These are phyloP conservation scores for Chroicocephalus ridibundus DNA, from an alignment of 2,113 vertebrate genomes.

Conservation along the genomic window DNA sequence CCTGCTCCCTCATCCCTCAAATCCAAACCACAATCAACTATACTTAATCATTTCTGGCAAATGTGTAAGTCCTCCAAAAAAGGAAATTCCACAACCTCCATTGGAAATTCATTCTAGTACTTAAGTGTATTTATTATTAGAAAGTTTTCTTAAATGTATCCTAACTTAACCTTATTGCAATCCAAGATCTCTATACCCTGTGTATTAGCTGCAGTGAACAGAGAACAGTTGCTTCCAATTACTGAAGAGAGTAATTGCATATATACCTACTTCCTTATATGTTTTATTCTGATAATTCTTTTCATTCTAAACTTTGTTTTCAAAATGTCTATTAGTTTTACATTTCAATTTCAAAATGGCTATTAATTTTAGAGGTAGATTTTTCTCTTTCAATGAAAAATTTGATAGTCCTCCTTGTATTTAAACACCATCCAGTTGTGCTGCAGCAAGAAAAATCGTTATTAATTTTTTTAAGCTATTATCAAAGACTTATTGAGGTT, in stretches of 20 bases:
- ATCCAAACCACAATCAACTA: not conserved
- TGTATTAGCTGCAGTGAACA: not conserved
- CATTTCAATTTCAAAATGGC: not conserved
- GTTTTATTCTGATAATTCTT: not conserved
- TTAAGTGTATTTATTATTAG: not conserved
- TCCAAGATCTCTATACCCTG: not conserved
- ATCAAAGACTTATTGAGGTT: not conserved
- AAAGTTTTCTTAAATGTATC: not conserved
- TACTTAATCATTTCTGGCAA: not conserved
- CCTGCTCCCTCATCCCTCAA: not conserved
- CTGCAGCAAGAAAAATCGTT: not conserved
- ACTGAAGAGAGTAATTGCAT: not conserved
- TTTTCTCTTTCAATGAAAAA: not conserved
- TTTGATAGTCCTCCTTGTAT: not conserved
- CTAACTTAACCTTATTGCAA: not conserved
- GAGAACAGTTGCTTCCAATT: not conserved
- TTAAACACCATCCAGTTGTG: not conserved
- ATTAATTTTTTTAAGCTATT: not conserved
- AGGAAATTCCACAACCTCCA: not conserved
- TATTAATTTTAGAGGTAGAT: not conserved
- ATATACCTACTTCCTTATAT: not conserved
- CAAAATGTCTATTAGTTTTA: not conserved
- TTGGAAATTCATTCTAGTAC: not conserved
- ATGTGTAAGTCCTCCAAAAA: not conserved
- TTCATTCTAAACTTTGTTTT: not conserved